Evolutionary conservation across 2,113 vertebrate species (phyloP).

Genomic region (Apteryx mantelli): DNA sequence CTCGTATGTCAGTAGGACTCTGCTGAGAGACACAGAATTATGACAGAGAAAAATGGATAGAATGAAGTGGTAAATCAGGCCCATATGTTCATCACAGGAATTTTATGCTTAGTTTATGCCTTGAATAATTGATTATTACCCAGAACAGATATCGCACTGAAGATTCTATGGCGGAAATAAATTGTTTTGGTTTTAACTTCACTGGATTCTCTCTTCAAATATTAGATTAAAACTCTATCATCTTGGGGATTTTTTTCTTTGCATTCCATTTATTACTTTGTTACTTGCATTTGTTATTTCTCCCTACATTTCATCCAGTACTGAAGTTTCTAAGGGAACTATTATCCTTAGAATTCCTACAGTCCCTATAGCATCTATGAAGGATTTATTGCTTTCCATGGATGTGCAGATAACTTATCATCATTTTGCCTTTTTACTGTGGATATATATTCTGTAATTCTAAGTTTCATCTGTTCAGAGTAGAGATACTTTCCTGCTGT

Average conservation of each 20-base stretch:
- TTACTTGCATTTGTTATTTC: not conserved
- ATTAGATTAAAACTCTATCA: not conserved
- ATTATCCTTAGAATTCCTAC: not conserved
- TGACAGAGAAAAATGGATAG: not conserved
- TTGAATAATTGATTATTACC: not conserved
- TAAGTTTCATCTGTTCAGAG: not conserved
- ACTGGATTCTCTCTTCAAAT: not conserved
- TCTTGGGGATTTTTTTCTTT: not conserved
- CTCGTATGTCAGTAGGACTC: accelerated
- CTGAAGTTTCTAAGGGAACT: not conserved
- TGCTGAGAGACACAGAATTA: not conserved
- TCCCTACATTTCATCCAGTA: not conserved
- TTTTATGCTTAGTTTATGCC: not conserved
- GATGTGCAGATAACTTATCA: not conserved
- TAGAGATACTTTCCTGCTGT: not conserved
- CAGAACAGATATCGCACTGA: not conserved
- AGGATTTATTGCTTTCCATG: not conserved
- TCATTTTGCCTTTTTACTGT: not conserved
- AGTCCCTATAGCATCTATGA: not conserved
- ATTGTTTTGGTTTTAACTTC: not conserved
- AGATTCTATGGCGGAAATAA: not conserved
- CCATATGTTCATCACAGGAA: not conserved
- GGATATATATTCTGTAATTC: not conserved
- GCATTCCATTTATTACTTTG: not conserved
- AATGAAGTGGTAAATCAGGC: not conserved